Percentiles rank a stretch among this genome's conserved stretches.
Evolutionary conservation across 2,888 invertebrate species (phyloP).

Genomic region (Carterocephalus palaemon): DNA sequence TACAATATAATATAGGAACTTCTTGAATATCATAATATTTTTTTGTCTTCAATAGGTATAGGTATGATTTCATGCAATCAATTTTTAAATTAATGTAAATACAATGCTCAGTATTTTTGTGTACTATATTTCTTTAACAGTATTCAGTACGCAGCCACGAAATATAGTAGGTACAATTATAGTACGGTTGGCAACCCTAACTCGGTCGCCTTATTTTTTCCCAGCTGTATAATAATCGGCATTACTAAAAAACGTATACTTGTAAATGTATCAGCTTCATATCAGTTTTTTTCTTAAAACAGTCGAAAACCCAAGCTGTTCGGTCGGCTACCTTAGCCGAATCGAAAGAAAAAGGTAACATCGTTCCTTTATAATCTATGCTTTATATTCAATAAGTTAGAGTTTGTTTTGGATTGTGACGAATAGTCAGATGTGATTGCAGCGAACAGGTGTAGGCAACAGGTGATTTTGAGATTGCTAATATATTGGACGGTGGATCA

Average conservation of each 20-base stretch:
- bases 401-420: constrained; percentile 34
- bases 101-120: no score
- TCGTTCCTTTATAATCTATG: constrained; percentile 23
- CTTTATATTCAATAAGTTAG: constrained; percentile 21
- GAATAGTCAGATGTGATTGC: constrained; percentile 69
- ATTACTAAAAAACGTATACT: constrained; percentile 13
- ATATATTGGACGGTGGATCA: constrained; percentile 67
- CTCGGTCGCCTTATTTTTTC: constrained; percentile 9
- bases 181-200: no score
- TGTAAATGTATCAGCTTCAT: constrained; percentile 19
- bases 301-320: constrained; percentile 52
- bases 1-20: no score
- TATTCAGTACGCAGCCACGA: no score
- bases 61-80: no score
- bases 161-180: no score
- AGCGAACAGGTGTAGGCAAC: constrained; percentile 70
- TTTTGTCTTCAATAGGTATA: no score
- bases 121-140: no score
- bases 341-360: constrained; percentile 40
- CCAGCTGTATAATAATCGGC: constrained; percentile 10
- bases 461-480: constrained; percentile 74
- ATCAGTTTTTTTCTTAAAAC: constrained; percentile 31
- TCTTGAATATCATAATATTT: no score
- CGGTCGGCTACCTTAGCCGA: constrained; percentile 49
- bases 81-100: no score